phyloP scores from a whole-genome alignment of 2,113 vertebrate species.

The Scomber scombrus region DNA sequence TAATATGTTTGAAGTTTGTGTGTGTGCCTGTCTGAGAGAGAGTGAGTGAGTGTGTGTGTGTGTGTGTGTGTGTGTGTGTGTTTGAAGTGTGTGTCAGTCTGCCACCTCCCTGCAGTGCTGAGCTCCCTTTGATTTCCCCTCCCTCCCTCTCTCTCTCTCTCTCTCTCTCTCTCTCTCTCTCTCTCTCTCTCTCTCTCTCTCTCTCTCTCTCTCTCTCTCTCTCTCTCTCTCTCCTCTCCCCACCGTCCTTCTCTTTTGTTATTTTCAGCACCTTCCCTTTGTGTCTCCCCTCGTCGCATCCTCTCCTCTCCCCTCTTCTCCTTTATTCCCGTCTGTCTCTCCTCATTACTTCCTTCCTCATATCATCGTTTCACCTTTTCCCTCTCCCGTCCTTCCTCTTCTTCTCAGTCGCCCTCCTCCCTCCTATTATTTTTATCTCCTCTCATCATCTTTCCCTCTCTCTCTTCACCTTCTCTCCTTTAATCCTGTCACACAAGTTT shows the following conservation, averaged over 20 bases:
- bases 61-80: conserved; percentile 44
- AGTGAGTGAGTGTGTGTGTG: neutral
- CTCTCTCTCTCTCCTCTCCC: neutral
- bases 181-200: conserved; percentile 7
- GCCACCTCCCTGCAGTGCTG: conserved; percentile 62
- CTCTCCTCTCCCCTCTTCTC: neutral
- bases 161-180: conserved; percentile 11
- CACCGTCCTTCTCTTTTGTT: neutral
- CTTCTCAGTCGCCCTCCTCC: too few relatives aligned
- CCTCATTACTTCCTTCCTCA: conserved; percentile 7
- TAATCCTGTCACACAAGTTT: neutral
- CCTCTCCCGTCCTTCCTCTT: neutral
- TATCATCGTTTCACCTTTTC: neutral
- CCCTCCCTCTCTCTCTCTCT: neutral
- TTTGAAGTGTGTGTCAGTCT: conserved; percentile 64
- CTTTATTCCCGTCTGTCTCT: conserved; percentile 1
- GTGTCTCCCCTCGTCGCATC: neutral
- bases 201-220: too few relatives aligned
- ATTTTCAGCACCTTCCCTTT: neutral
- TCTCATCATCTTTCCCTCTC: neutral
- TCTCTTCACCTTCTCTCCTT: neutral
- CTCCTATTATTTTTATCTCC: neutral
- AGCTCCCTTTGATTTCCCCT: conserved; percentile 64
- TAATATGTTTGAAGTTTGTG: conserved; percentile 46
- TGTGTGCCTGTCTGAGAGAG: conserved; percentile 19